These are phyloP conservation scores for Drosophila mayaguana DNA, from an alignment of 2,888 invertebrate species.

Conservation along the genomic window DNA sequence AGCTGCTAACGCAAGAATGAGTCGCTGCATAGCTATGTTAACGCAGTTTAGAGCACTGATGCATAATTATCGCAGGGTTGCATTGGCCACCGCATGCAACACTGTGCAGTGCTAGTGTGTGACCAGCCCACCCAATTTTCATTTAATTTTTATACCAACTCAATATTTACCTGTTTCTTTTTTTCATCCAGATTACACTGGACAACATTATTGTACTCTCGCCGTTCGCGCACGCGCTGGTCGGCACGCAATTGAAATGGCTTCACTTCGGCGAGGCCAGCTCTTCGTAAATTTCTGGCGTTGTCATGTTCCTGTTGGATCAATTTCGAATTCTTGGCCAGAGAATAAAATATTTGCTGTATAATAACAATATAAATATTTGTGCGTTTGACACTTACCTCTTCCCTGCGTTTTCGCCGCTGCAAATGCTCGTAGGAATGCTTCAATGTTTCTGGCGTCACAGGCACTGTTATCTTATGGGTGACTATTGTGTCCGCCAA, in stretches of 20 bases:
- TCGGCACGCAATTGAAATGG: slow-evolving; percentile 82
- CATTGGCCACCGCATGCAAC: not conserved
- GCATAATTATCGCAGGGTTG: slow-evolving; percentile 1
- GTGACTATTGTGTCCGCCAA: slow-evolving; percentile 39
- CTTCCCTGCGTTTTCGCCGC: slow-evolving; percentile 50
- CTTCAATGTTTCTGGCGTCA: slow-evolving; percentile 81
- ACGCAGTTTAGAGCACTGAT: slow-evolving; percentile 14
- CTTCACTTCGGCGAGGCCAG: slow-evolving; percentile 53
- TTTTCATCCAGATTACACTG: slow-evolving; percentile 70
- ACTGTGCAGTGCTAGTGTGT: slow-evolving; percentile 3
- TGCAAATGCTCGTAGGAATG: slow-evolving; percentile 68
- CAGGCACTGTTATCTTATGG: slow-evolving; percentile 72
- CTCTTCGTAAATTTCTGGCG: slow-evolving; percentile 29
- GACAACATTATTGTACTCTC: slow-evolving; percentile 75
- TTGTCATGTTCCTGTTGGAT: slow-evolving; percentile 29
- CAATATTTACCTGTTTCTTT: slow-evolving; percentile 78
- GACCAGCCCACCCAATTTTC: slow-evolving; percentile 12
- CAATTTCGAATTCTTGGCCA: not conserved
- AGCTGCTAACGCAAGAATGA: slow-evolving; percentile 47
- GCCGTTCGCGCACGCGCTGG: slow-evolving; percentile 79
- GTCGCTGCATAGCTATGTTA: slow-evolving; percentile 15
- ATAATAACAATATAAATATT: not conserved
- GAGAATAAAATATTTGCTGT: not conserved
- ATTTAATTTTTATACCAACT: slow-evolving; percentile 28
- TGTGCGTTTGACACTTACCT: slow-evolving; percentile 47